phyloP scores from a whole-genome alignment of 2,888 invertebrate genomes.

The Pristionchus exspectatus region DNA sequence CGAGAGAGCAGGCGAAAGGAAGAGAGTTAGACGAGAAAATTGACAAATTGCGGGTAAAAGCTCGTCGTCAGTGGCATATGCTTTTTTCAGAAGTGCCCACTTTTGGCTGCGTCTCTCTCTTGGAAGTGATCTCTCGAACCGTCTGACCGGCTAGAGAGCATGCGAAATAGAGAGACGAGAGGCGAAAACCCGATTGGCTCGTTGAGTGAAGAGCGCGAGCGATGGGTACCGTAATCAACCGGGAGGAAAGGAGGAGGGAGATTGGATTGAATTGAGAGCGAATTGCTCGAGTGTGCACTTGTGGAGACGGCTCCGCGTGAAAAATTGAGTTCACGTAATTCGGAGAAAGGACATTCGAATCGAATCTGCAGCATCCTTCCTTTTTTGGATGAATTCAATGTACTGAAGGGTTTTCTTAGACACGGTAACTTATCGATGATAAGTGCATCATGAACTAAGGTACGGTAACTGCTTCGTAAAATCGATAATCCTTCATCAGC shows the following conservation, averaged over 20 bases:
- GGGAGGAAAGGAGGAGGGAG: not conserved
- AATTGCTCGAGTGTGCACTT: not conserved
- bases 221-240: conserved; percentile 40
- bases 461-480: too few relatives aligned
- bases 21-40: not conserved
- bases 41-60: not conserved
- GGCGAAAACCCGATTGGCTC: not conserved
- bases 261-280: conserved; percentile 16
- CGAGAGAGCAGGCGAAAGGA: not conserved
- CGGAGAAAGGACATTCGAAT: not conserved
- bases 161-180: not conserved
- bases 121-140: not conserved
- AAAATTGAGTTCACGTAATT: conserved; percentile 36
- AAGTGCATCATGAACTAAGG: too few relatives aligned
- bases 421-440: too few relatives aligned
- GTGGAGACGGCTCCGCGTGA: not conserved
- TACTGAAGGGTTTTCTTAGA: too few relatives aligned
- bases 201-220: not conserved
- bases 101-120: not conserved
- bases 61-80: not conserved
- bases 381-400: too few relatives aligned
- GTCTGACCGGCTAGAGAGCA: not conserved
- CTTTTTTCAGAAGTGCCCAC: not conserved
- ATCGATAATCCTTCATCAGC: too few relatives aligned
- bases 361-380: not conserved